phyloP scores from a whole-genome alignment of 2,797 vertebrate genomes.

The Poecilia gillii region DNA sequence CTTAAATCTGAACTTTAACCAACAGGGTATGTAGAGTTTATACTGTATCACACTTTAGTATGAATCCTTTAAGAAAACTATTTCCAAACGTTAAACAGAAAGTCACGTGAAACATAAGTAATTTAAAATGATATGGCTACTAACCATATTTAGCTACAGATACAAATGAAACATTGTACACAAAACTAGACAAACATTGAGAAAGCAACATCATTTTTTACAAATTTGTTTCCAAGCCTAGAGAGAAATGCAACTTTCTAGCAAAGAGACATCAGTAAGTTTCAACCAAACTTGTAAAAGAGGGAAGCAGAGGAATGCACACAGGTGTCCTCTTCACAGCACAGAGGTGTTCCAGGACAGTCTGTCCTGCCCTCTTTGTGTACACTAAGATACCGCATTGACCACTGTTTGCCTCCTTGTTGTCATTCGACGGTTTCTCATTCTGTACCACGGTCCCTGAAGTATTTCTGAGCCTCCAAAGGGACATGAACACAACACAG shows the following conservation, averaged over 20 bases:
- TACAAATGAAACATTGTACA: not conserved
- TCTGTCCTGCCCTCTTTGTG: slow-evolving; percentile 17
- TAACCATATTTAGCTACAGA: not conserved
- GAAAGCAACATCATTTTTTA: not conserved
- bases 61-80: too few relatives aligned
- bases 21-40: too few relatives aligned
- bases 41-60: too few relatives aligned
- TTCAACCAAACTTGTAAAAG: not conserved
- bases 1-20: too few relatives aligned
- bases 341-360: slow-evolving; percentile 9
- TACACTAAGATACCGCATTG: slow-evolving; percentile 41
- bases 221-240: not conserved
- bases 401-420: slow-evolving; percentile 58
- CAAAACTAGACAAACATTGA: not conserved
- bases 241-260: not conserved
- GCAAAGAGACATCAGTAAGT: not conserved
- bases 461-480: slow-evolving; percentile 18
- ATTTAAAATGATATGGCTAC: not conserved
- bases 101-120: not conserved
- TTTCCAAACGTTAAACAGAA: too few relatives aligned
- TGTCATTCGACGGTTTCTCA: slow-evolving; percentile 58
- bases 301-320: too few relatives aligned
- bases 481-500: slow-evolving; percentile 24
- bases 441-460: slow-evolving; percentile 42
- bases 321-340: not conserved